Evolutionary conservation across 2,888 invertebrate species (phyloP).

Genomic region (Boloria euphrosyne): DNA sequence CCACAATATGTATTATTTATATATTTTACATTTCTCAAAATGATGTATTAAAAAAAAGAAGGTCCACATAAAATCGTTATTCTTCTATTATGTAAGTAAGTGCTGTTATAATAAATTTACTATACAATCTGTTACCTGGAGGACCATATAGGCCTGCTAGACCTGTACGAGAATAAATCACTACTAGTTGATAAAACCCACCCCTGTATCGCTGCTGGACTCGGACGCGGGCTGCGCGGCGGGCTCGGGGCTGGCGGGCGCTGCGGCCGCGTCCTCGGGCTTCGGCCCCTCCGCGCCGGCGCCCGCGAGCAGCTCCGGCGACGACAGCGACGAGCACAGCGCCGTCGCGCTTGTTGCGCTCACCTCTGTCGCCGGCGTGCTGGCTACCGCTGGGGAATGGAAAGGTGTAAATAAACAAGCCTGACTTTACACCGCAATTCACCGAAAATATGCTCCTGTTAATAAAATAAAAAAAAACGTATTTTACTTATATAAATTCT

Average conservation of each 20-base stretch:
- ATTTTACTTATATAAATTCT: too few relatives aligned
- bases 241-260: constrained; percentile 26
- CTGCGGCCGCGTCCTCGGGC: constrained; percentile 29
- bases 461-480: too few relatives aligned
- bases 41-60: too few relatives aligned
- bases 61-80: too few relatives aligned
- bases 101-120: too few relatives aligned
- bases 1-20: too few relatives aligned
- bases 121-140: too few relatives aligned
- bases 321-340: constrained; percentile 72
- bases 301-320: constrained; percentile 67
- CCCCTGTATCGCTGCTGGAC: constrained; percentile 75
- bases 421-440: neutral
- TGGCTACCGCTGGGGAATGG: constrained; percentile 56
- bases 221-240: constrained; percentile 55
- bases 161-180: too few relatives aligned
- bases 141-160: too few relatives aligned
- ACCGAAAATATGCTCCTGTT: neutral
- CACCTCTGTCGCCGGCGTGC: constrained; percentile 58
- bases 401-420: neutral
- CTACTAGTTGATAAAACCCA: constrained; percentile 37
- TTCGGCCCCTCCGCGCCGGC: constrained; percentile 38
- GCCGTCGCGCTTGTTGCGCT: constrained; percentile 45
- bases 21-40: too few relatives aligned
- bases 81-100: too few relatives aligned